These are phyloP conservation scores for Lepidochrysops patricia DNA, from an alignment of 2,888 invertebrate genomes.

Conservation along the genomic window DNA sequence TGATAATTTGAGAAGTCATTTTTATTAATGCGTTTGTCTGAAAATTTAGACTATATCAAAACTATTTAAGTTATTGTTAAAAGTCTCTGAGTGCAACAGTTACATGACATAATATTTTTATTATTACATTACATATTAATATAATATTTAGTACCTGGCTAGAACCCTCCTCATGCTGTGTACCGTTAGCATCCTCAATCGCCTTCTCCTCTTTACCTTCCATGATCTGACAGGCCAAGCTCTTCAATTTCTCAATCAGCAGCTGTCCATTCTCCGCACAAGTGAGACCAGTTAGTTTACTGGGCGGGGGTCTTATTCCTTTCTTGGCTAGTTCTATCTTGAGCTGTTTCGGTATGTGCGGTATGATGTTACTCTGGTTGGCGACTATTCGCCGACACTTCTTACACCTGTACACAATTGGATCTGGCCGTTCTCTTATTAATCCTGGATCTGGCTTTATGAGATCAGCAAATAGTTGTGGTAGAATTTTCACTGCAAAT, in stretches of 20 bases:
- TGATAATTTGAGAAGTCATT: too few species aligned
- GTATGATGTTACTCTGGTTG: slow-evolving; percentile 83
- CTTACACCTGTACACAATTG: slow-evolving; percentile 87
- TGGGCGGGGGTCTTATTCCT: slow-evolving; percentile 54
- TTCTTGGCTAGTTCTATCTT: slow-evolving; percentile 54
- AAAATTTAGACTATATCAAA: too few species aligned
- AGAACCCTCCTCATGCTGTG: slow-evolving; percentile 37
- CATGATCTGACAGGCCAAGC: slow-evolving; percentile 50
- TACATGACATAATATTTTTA: too few species aligned
- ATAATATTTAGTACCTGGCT: slow-evolving; percentile 34
- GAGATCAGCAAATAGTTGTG: slow-evolving; percentile 83
- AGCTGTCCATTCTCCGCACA: slow-evolving; percentile 56
- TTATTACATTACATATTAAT: not conserved
- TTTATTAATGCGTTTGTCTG: too few species aligned
- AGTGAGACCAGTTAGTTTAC: slow-evolving; percentile 47
- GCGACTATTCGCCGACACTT: slow-evolving; percentile 89
- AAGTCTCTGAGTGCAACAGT: too few species aligned
- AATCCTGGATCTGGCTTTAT: slow-evolving; percentile 87
- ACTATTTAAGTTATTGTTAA: too few species aligned
- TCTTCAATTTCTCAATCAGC: slow-evolving; percentile 54
- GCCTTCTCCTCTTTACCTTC: slow-evolving; percentile 30
- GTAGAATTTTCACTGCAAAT: slow-evolving; percentile 83
- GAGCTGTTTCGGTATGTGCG: slow-evolving; percentile 73
- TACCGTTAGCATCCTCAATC: slow-evolving; percentile 26
- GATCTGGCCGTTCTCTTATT: slow-evolving; percentile 83